A percentile compares a stretch with the other conserved stretches of the same genome.
phyloP scores from a whole-genome alignment of 2,797 vertebrate species.

The Poliocrania exsul region DNA sequence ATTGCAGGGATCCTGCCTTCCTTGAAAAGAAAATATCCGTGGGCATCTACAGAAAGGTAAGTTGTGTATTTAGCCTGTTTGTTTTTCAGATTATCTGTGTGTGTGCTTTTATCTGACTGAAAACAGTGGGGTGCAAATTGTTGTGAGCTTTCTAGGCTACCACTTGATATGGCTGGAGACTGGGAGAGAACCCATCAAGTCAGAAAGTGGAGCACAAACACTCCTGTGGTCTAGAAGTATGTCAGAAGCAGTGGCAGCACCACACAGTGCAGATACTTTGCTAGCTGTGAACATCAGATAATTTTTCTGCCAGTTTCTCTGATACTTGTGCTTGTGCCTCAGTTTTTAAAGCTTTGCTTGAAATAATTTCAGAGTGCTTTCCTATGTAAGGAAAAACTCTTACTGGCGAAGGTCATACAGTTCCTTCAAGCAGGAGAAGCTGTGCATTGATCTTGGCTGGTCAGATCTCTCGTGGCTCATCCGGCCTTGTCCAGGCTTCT shows the following conservation, averaged over 20 bases:
- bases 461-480: slow-evolving; percentile 77
- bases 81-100: not conserved
- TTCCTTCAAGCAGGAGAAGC: slow-evolving; percentile 90
- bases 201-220: not conserved
- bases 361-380: not conserved
- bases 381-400: slow-evolving; percentile 20
- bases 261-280: not conserved
- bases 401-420: slow-evolving; percentile 92
- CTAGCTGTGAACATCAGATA: not conserved
- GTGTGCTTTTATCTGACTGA: not conserved
- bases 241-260: not conserved
- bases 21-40: not conserved
- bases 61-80: not conserved
- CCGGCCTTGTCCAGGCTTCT: slow-evolving; percentile 73
- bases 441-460: slow-evolving; percentile 82
- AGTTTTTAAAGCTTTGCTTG: not conserved
- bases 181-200: not conserved
- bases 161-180: not conserved
- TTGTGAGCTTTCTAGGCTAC: not conserved
- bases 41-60: not conserved
- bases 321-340: not conserved
- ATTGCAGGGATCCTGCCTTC: not conserved
- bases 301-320: not conserved
- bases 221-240: not conserved
- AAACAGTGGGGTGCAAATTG: not conserved